Percentiles rank a stretch among this genome's conserved stretches.
Conservation (phyloP, 2,113 vertebrate genomes). For the Xenopus borealis region DNA sequence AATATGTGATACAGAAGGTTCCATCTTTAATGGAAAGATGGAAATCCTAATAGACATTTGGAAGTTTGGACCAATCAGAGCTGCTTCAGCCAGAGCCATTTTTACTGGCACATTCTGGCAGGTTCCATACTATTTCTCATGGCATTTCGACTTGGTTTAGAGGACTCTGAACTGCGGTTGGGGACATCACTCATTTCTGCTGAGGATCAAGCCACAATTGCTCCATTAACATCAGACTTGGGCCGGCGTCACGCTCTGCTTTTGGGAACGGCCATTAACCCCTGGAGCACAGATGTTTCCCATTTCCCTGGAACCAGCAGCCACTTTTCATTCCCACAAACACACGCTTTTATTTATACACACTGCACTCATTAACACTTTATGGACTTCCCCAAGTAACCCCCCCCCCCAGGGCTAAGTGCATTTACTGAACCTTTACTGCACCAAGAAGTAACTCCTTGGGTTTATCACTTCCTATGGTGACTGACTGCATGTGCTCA, state of each 20-base stretch:
- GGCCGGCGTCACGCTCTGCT: background rate
- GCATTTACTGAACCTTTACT: background rate
- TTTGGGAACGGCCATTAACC: constrained; percentile 37
- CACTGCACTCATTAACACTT: background rate
- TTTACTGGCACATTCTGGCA: too few relatives aligned
- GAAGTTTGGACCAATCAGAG: too few relatives aligned
- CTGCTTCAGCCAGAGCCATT: too few relatives aligned
- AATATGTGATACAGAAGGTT: too few relatives aligned
- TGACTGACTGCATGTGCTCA: too few relatives aligned
- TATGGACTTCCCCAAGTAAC: background rate
- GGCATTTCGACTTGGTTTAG: background rate
- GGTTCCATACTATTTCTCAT: background rate
- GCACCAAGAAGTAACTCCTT: background rate
- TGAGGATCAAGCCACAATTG: constrained; percentile 30
- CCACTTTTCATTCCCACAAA: constrained; percentile 22
- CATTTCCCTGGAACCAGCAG: constrained; percentile 2
- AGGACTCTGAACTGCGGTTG: constrained; percentile 14
- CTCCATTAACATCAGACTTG: constrained; percentile 28
- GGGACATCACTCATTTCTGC: constrained; percentile 27
- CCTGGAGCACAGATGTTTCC: constrained; percentile 38
- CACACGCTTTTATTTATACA: constrained; percentile 8
- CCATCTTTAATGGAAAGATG: too few relatives aligned
- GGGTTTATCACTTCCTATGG: too few relatives aligned
- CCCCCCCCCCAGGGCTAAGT: background rate
- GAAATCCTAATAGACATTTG: background rate